Evolutionary conservation across 1,140 invertebrate genomes (phyloP), one percentile per base, ranked within the genome.

Genomic region (Solenopsis invicta): DNA sequence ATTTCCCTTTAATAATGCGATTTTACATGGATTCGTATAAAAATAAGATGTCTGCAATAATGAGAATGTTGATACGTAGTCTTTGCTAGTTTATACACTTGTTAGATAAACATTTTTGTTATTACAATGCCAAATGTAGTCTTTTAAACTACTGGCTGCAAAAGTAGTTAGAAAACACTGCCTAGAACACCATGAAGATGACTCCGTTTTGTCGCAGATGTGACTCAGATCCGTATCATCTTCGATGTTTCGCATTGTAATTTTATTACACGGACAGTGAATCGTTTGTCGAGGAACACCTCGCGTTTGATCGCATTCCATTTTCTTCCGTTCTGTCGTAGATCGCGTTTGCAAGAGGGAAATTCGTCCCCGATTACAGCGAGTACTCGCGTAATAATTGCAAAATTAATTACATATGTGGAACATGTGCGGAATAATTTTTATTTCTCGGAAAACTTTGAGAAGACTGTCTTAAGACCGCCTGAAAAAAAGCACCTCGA

Each of bases 331-430:
- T 66, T n/a, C 41, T 41, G 18, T 48, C 18, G 41, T 81, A 61
- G 69, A 62, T 84, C 45, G 80, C 56, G 80, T 74, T 84, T 61
- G 56, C n/a, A 54, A 71, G 21, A 37, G 48, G 24, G 9, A 61
- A 16, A 48, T n/a, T 45, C 18, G 4, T 29, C 41, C 37, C 45
- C 75, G 62, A 84, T 41, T 75, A n/a, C n/a, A 24, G 41, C 48
- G 29, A 37, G 18, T 45, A 34, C 1, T n/a, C 12, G 24, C 18
- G 12, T 4, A n/a, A 34, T 66, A 78, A 78, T 48, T 45, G 24
- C 21, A 67, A 4, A 48, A 54, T 50, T 80, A 80, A 24, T 34
- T 10, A 21, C 5, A 24, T 41, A 80, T n/a, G n/a, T n/a, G n/a
- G n/a, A n/a, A n/a, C n/a, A 66, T 50, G 34, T 12, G 24, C 41